Conservation (phyloP, 2,797 vertebrate species). For the Chanos chanos region DNA sequence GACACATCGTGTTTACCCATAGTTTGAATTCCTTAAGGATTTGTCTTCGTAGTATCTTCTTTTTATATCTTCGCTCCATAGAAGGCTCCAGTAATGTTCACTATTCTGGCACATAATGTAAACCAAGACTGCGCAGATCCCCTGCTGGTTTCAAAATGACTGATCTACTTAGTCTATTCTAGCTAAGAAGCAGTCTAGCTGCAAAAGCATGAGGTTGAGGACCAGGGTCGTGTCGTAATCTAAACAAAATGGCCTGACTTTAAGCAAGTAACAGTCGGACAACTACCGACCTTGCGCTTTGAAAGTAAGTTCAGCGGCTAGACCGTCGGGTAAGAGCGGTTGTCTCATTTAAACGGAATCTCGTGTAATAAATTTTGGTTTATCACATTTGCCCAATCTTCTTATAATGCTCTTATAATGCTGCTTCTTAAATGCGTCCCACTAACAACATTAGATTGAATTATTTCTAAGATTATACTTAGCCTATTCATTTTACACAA, state of each 20-base stretch:
- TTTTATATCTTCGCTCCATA: conserved; percentile 16
- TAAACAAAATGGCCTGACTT: conserved; percentile 5
- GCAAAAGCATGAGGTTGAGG: too few species aligned
- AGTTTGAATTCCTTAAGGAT: conserved; percentile 25
- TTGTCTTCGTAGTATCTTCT: conserved; percentile 1
- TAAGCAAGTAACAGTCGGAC: too few species aligned
- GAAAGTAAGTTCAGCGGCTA: conserved; percentile 1
- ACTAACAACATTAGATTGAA: conserved; percentile 28
- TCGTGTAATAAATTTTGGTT: conserved; percentile 20
- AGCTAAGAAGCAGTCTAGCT: too few species aligned
- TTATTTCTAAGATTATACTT: too few species aligned
- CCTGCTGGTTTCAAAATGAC: background rate
- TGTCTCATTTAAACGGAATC: conserved; percentile 18
- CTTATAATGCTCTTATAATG: conserved; percentile 19
- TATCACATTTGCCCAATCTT: conserved; percentile 27
- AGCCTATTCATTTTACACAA: too few species aligned
- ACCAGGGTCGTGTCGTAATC: too few species aligned
- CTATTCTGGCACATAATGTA: conserved; percentile 2
- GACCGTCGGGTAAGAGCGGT: conserved; percentile 9
- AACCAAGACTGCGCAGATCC: conserved; percentile 11
- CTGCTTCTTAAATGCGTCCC: conserved; percentile 13
- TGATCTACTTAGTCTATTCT: background rate
- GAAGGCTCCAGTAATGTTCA: conserved; percentile 26
- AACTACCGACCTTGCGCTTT: too few species aligned
- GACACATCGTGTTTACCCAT: conserved; percentile 24